These are phyloP conservation scores for Geodia barretti DNA, from an alignment of 37 sponge, comb jelly and placozoan genomes.

Conservation along the genomic window DNA sequence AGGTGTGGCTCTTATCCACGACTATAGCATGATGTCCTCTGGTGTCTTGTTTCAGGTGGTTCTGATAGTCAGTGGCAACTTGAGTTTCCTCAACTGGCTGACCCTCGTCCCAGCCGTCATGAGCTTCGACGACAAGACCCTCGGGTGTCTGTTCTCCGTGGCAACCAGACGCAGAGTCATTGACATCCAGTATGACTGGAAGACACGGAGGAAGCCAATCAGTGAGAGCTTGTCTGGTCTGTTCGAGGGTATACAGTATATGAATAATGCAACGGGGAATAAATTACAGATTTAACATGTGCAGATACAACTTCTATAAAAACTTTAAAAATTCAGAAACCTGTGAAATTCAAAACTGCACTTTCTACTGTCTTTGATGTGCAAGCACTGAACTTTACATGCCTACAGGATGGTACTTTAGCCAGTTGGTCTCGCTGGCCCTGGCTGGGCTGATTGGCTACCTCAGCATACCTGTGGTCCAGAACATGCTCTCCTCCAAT, in stretches of 20 bases:
- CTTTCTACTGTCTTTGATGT: too few species aligned
- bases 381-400: too few species aligned
- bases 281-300: too few species aligned
- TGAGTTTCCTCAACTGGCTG: conserved; percentile 95
- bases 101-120: conserved; percentile 88
- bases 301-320: too few species aligned
- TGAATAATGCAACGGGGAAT: too few species aligned
- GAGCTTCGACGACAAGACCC: conserved; percentile 78
- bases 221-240: neutral
- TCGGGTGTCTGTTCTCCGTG: conserved; percentile 63
- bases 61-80: conserved; percentile 78
- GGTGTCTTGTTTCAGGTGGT: neutral
- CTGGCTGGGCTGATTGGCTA: conserved; percentile 72
- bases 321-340: too few species aligned
- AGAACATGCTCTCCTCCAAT: conserved; percentile 77
- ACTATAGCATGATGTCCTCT: neutral
- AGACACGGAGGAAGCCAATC: too few species aligned
- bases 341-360: too few species aligned
- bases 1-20: too few species aligned
- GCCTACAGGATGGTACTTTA: conserved; percentile 54
- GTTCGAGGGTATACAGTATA: neutral
- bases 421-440: conserved; percentile 24
- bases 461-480: conserved; percentile 84
- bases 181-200: conserved; percentile 30
- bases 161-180: conserved; percentile 17